Conservation (phyloP, 2,113 vertebrate genomes). For the Apeltes quadracus region DNA sequence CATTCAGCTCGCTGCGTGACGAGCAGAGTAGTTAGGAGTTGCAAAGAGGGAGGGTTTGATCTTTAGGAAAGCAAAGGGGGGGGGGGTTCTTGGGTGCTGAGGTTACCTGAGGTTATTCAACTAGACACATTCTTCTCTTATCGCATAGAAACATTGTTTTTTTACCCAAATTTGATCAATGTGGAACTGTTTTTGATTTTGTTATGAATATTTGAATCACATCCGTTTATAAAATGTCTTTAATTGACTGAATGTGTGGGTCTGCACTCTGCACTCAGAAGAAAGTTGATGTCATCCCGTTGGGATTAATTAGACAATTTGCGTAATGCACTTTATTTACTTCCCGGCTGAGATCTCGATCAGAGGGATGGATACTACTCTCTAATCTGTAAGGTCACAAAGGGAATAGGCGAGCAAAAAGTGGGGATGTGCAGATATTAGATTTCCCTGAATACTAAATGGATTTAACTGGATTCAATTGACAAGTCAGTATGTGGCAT, state of each 20-base stretch:
- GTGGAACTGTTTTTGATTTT: neutral
- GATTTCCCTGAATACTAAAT: neutral
- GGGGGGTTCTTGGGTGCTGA: neutral
- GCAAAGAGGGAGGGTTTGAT: slow-evolving; percentile 34
- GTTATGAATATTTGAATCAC: neutral
- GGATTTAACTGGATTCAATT: neutral
- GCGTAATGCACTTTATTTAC: neutral
- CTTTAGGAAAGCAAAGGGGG: slow-evolving; percentile 25
- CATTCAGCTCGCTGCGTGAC: slow-evolving; percentile 22
- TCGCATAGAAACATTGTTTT: neutral
- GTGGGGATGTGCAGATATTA: slow-evolving; percentile 2
- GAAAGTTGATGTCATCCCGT: neutral
- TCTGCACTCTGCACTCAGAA: neutral
- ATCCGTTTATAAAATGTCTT: neutral
- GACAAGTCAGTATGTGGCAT: neutral
- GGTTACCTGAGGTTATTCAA: slow-evolving; percentile 33
- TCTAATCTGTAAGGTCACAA: neutral
- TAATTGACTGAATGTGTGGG: neutral
- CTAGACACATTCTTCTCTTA: slow-evolving; percentile 2
- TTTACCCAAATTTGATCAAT: neutral
- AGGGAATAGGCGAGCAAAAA: neutral
- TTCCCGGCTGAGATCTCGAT: neutral
- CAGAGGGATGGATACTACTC: neutral
- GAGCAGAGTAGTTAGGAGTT: slow-evolving; percentile 15
- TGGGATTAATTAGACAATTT: neutral